A percentile compares a stretch with the other conserved stretches of the same genome.
phyloP scores from a whole-genome alignment of 2,113 vertebrate genomes.

The Heptranchias perlo region DNA sequence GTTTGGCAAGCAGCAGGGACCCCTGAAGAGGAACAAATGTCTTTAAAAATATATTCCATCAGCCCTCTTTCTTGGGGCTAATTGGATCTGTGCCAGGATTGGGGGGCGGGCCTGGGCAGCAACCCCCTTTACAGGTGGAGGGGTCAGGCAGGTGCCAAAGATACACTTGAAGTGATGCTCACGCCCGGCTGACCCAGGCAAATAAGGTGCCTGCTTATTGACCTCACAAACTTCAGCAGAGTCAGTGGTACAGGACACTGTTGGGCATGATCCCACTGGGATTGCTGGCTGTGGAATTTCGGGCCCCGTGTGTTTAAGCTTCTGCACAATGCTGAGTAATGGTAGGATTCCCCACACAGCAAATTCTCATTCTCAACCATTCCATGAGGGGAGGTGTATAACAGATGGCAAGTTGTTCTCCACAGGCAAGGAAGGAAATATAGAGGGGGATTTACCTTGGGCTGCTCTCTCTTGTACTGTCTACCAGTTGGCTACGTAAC shows the following conservation, averaged over 20 bases:
- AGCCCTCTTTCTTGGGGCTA: neutral
- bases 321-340: neutral
- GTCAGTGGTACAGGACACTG: neutral
- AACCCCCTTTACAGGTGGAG: neutral
- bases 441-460: neutral
- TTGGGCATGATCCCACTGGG: neutral
- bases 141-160: neutral
- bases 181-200: neutral
- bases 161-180: neutral
- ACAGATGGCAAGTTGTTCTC: neutral
- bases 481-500: neutral
- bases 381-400: neutral
- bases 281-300: neutral
- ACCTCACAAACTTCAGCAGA: neutral
- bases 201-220: neutral
- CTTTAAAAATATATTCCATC: neutral
- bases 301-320: neutral
- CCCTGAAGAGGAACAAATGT: neutral
- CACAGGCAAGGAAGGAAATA: neutral
- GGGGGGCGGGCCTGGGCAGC: too few species aligned
- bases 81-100: too few species aligned
- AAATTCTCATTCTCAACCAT: neutral
- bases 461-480: neutral
- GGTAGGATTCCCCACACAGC: neutral
- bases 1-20: neutral